Percentiles rank a stretch among this genome's conserved stretches.
Evolutionary conservation across 2,797 vertebrate genomes (phyloP).

Genomic region (Sebastes glaucus): DNA sequence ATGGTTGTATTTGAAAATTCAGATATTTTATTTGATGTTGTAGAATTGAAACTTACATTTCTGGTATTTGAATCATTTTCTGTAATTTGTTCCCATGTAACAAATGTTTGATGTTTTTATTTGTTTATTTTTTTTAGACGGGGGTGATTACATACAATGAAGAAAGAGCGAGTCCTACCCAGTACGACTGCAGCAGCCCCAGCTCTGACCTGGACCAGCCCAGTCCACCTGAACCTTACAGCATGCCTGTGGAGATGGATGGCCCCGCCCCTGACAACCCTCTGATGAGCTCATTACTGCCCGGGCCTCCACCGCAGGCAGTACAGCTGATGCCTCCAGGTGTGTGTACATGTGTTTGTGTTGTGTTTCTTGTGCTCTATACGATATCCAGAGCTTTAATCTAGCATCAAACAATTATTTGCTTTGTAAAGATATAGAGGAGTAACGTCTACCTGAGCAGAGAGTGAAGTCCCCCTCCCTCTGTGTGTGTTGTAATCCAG

Average conservation of each 20-base stretch:
- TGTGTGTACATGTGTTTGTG: slow-evolving; percentile 53
- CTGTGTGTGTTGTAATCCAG: too few species aligned
- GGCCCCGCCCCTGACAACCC: slow-evolving; percentile 83
- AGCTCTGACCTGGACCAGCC: slow-evolving; percentile 88
- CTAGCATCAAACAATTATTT: too few species aligned
- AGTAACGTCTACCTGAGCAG: too few species aligned
- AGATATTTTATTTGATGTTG: background rate
- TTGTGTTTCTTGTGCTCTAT: background rate
- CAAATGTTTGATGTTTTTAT: background rate
- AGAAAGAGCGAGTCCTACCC: slow-evolving; percentile 83
- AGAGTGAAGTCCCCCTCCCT: too few species aligned
- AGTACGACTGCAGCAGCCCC: slow-evolving; percentile 86
- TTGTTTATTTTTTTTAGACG: slow-evolving; percentile 73
- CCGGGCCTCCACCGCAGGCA: slow-evolving; percentile 76
- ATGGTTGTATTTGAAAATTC: background rate
- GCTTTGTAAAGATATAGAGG: too few species aligned
- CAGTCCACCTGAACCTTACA: slow-evolving; percentile 81
- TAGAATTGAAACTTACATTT: background rate
- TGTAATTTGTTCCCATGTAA: background rate
- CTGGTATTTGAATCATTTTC: background rate
- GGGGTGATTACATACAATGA: slow-evolving; percentile 81
- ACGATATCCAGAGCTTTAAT: too few species aligned
- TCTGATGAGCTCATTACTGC: slow-evolving; percentile 85
- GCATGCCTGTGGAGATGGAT: slow-evolving; percentile 61
- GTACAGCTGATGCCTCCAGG: slow-evolving; percentile 91